Percentiles rank a stretch among this genome's conserved stretches.
These are phyloP conservation scores for Bombyx mandarina DNA, from an alignment of 1,140 invertebrate species.

Conservation along the genomic window DNA sequence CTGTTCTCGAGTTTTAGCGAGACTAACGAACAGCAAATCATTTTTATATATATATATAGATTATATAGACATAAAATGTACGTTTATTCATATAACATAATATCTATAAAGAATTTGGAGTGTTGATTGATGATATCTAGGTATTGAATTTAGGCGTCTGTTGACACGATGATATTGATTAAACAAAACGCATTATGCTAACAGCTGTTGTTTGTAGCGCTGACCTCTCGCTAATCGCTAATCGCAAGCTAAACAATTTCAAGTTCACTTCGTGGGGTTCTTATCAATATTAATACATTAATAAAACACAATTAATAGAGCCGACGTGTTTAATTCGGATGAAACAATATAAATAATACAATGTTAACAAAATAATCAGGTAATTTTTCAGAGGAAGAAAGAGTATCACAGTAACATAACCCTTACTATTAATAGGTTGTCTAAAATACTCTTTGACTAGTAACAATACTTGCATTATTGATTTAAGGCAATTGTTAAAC, in stretches of 20 bases:
- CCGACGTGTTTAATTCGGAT: conserved; percentile 33
- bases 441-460: not conserved
- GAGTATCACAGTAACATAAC: conserved; percentile 49
- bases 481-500: no score
- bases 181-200: not conserved
- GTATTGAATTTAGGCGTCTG: not conserved
- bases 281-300: not conserved
- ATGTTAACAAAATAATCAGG: conserved; percentile 44
- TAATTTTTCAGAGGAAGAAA: conserved; percentile 43
- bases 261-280: not conserved
- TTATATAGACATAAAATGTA: no score
- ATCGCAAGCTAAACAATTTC: not conserved
- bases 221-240: not conserved
- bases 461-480: not conserved
- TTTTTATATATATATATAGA: no score
- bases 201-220: conserved; percentile 1
- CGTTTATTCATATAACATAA: no score
- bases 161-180: no score
- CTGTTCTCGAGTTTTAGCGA: no score
- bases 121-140: not conserved
- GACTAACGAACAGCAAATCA: no score
- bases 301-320: conserved; percentile 7
- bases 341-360: conserved; percentile 38
- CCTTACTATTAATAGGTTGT: not conserved
- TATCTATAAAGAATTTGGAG: no score